phyloP scores from a whole-genome alignment of 2,113 vertebrate species.

The Ptilorrhoa leucosticta region DNA sequence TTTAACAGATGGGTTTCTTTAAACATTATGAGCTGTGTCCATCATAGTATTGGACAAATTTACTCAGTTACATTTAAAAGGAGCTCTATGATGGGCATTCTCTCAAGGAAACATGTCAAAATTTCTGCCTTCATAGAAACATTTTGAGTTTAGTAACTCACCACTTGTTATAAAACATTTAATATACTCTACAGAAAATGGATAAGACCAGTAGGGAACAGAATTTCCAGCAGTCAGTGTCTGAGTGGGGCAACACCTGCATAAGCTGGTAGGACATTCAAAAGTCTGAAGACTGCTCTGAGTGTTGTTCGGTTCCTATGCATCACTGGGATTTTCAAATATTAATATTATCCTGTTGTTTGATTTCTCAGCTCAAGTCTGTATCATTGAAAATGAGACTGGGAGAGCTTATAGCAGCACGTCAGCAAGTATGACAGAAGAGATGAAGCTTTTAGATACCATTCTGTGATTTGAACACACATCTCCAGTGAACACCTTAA shows the following conservation, averaged over 20 bases:
- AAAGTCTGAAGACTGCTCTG: not conserved
- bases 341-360: not conserved
- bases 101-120: not conserved
- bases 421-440: not conserved
- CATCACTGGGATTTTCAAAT: not conserved
- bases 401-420: not conserved
- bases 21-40: not conserved
- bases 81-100: not conserved
- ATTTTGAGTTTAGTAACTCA: not conserved
- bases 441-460: not conserved
- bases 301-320: not conserved
- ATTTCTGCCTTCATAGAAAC: not conserved
- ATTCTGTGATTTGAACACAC: not conserved
- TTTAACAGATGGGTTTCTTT: not conserved
- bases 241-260: not conserved
- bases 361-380: not conserved
- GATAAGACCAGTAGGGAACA: not conserved
- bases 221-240: not conserved
- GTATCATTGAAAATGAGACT: not conserved
- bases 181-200: not conserved
- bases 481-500: not conserved
- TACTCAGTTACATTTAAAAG: not conserved
- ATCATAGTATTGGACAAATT: not conserved
- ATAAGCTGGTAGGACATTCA: not conserved
- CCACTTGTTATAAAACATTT: not conserved